Percentiles rank a stretch among this genome's conserved stretches.
Evolutionary conservation across 2,888 invertebrate genomes (phyloP).

Genomic region (Caenorhabditis japonica): DNA sequence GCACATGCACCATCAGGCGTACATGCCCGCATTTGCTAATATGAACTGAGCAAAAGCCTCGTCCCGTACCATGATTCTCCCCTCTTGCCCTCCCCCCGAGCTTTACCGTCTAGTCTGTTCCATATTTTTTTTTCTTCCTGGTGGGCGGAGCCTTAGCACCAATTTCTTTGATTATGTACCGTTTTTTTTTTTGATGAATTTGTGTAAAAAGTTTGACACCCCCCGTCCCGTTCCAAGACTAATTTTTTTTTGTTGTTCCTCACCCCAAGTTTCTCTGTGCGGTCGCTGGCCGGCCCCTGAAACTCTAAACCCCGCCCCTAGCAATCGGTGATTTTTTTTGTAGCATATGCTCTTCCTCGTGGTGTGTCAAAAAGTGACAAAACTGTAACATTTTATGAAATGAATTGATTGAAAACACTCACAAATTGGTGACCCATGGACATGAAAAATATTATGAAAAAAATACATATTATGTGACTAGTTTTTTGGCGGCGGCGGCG

Average conservation of each 20-base stretch:
- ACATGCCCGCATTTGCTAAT: constrained; percentile 34
- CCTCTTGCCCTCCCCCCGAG: too few species aligned
- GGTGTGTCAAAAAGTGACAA: too few species aligned
- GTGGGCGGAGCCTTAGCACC: too few species aligned
- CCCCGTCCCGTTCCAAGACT: background rate
- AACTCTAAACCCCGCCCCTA: constrained; percentile 26
- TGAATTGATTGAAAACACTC: too few species aligned
- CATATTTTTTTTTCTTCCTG: too few species aligned
- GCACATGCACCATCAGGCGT: constrained; percentile 17
- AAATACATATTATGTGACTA: too few species aligned
- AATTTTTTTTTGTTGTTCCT: background rate
- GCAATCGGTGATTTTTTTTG: background rate
- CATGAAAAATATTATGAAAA: constrained; percentile 24
- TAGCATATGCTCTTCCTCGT: background rate
- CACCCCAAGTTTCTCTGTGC: constrained; percentile 14
- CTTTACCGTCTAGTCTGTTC: too few species aligned
- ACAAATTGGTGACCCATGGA: constrained; percentile 47
- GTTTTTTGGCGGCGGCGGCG: too few species aligned
- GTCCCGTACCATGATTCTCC: too few species aligned
- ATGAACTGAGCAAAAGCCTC: constrained; percentile 15
- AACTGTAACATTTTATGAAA: too few species aligned
- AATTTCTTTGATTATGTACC: constrained; percentile 16
- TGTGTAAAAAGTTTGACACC: background rate
- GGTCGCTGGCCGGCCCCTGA: constrained; percentile 38
- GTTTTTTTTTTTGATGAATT: constrained; percentile 8